Evolutionary conservation across 2,113 vertebrate species (phyloP).

Genomic region (Patagioenas fasciata): DNA sequence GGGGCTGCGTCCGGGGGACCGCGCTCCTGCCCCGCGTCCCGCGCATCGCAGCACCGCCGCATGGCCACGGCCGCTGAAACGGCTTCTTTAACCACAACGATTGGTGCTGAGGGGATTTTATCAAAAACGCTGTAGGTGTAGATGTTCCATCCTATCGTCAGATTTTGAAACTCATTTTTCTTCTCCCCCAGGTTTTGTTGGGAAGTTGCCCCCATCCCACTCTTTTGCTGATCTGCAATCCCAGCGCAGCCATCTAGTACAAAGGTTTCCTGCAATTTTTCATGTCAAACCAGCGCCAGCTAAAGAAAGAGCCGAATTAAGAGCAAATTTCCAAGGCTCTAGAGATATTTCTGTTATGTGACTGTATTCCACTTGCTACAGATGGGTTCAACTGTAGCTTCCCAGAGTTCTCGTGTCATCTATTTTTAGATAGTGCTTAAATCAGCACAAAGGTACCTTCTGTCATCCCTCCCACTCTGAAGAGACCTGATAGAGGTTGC

Average conservation of each 20-base stretch:
- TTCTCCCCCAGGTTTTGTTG: rapidly evolving
- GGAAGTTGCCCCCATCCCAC: neutral
- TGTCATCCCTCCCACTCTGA: neutral
- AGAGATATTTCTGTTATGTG: neutral
- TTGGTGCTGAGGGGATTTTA: neutral
- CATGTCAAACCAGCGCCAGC: neutral
- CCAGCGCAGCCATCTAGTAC: neutral
- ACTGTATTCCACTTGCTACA: neutral
- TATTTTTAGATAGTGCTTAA: conserved; percentile 46
- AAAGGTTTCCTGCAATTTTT: neutral
- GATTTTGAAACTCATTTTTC: neutral
- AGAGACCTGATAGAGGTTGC: neutral
- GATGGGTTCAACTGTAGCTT: conserved; percentile 35
- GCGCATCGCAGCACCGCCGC: rapidly evolving
- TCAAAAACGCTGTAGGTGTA: neutral
- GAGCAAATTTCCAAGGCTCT: neutral
- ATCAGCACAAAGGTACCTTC: conserved; percentile 45
- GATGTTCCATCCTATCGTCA: neutral
- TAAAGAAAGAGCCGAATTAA: neutral
- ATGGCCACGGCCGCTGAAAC: neutral
- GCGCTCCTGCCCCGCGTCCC: too few relatives aligned
- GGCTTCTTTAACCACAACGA: neutral
- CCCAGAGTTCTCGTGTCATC: neutral
- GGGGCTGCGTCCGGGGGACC: too few relatives aligned
- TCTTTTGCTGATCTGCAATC: neutral